Base-by-base conservation (phyloP, 2,888 invertebrate genomes). In the Drosophila mettleri region DNA sequence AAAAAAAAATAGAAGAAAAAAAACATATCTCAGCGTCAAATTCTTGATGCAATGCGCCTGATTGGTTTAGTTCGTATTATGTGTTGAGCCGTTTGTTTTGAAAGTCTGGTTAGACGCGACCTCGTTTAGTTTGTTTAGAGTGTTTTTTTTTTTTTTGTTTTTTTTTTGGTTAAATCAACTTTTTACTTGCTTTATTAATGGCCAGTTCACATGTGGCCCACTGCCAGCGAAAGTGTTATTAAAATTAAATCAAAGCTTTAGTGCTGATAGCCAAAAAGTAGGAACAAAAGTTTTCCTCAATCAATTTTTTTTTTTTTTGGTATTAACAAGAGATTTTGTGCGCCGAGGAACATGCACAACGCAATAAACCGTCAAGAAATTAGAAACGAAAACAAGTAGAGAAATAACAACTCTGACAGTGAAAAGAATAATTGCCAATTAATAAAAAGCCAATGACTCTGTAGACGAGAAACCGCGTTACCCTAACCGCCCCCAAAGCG, bases 361-460 rank as follows among this genome's bases (percentile, higher is more conserved):
- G 71, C 71, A 69, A 69, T 71, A 69, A 45, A 45, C 46, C 68
- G 46, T 60, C 51, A 78, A 61, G 51, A 71, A 69, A 75, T 69
- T 64, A 60, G 67, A 63, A 72, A 68, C 68, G 49, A 43, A 55
- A 57, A 71, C 54, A 66, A 66, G 39, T 41, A 57, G 55, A 38
- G 7, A 46, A 27, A 43, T 20, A 74, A 39, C 46, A 53, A 53
- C 57, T 8, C 36, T 62, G 68, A 49, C 66, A 78, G 86, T 62
- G 69, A 66, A 68, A 64, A 74, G 71, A 79, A 84, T 84, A 78
- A 84, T 86, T 86, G 82, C 68, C 86, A 82, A 82, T 86, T 86
- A 86, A 86, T 81, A 75, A 75, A 74, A 79, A 78, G 69, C 77
- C 77, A 74, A 72, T 68, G 77, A 74, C 74, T 80, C 69, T 65